A percentile compares a stretch with the other conserved stretches of the same genome.
Conservation (phyloP, 2,797 vertebrate genomes). For the Ibycter americanus region DNA sequence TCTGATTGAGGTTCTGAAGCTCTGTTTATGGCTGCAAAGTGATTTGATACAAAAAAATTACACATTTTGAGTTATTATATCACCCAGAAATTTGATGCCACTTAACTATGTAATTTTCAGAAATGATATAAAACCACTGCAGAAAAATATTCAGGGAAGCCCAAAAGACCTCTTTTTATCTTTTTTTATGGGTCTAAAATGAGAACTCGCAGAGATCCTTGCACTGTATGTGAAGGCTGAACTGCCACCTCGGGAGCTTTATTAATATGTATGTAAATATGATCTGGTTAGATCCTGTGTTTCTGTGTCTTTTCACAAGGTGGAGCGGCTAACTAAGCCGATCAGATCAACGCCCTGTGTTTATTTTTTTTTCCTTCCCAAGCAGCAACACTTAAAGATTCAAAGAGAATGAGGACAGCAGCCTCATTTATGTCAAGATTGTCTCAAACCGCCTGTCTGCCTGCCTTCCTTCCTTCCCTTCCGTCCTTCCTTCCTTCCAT, state of each 20-base stretch:
- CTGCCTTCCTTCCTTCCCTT: background rate
- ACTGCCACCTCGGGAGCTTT: conserved; percentile 53
- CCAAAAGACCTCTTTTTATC: conserved; percentile 64
- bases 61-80: conserved; percentile 50
- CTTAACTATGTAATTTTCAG: conserved; percentile 69
- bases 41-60: conserved; percentile 39
- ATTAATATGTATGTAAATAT: conserved; percentile 46
- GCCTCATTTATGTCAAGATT: conserved; percentile 1
- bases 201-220: conserved; percentile 50
- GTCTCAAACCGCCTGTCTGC: background rate
- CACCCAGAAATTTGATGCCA: conserved; percentile 63
- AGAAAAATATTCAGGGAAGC: conserved; percentile 57
- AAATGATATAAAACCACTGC: conserved; percentile 57
- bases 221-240: conserved; percentile 40
- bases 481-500: no score
- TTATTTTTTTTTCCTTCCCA: background rate
- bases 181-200: conserved; percentile 60
- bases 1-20: conserved; percentile 49
- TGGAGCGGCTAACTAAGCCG: conserved; percentile 31
- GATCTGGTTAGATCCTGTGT: conserved; percentile 23
- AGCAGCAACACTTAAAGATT: conserved; percentile 11
- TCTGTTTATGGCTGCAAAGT: conserved; percentile 48
- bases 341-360: conserved; percentile 1
- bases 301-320: conserved; percentile 49
- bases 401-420: conserved; percentile 6